phyloP scores from a whole-genome alignment of 2,888 invertebrate species.

The Quadriops clusia region DNA sequence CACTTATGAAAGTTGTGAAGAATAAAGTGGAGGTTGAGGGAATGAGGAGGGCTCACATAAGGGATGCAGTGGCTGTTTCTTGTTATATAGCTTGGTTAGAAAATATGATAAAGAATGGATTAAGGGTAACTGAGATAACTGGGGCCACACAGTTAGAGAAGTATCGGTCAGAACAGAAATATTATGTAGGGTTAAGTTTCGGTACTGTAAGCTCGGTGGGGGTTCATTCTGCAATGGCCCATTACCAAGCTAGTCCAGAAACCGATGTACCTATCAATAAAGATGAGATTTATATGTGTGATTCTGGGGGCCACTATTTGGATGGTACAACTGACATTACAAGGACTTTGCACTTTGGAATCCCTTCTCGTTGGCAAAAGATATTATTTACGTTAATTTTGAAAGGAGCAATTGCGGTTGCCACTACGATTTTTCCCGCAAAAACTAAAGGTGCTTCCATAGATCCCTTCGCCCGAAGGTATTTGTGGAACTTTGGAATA shows the following conservation, averaged over 20 bases:
- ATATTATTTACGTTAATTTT: conserved; percentile 83
- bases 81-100: conserved; percentile 76
- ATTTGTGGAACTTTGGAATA: conserved; percentile 77
- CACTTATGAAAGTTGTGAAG: conserved; percentile 77
- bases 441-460: conserved; percentile 63
- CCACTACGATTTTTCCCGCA: conserved; percentile 65
- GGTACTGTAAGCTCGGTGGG: conserved; percentile 88
- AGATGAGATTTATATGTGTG: conserved; percentile 77
- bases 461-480: conserved; percentile 70
- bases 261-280: conserved; percentile 56
- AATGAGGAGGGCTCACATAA: conserved; percentile 67
- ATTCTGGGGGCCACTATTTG: conserved; percentile 79
- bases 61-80: conserved; percentile 74
- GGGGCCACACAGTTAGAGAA: conserved; percentile 57
- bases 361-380: conserved; percentile 60
- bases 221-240: conserved; percentile 85
- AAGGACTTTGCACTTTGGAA: conserved; percentile 77
- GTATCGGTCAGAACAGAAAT: conserved; percentile 41
- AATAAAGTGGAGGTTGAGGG: conserved; percentile 68
- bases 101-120: too few relatives aligned
- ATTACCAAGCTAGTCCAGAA: conserved; percentile 67
- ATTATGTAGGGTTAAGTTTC: conserved; percentile 79
- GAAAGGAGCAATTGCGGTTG: conserved; percentile 74
- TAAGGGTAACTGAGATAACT: conserved; percentile 56
- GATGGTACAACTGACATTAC: conserved; percentile 95